Base-by-base conservation (phyloP, 2,888 invertebrate species). In the Catocala nupta region DNA sequence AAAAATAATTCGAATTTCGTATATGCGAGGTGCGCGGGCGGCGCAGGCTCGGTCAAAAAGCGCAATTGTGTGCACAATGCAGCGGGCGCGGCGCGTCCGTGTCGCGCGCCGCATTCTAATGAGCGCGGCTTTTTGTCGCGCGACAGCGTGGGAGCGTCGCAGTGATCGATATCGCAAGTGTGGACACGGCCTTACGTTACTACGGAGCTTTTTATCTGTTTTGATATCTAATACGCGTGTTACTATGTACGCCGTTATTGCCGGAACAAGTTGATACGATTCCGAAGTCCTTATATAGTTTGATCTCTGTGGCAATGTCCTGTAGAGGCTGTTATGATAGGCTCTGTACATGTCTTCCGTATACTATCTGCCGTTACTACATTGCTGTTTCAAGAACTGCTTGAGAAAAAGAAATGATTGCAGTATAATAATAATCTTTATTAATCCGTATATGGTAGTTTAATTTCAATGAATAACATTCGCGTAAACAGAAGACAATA, bases 31-130 rank as follows among this genome's bases (percentile, higher is more conserved):
- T 62, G 55, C 55, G 73, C 73, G 55, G 68, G 77, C 77, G 77
- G 64, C 59, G 64, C 48, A 49, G 59, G 71, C 68, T 71, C 74
- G 82, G 82, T 84, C 82, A 82, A 83, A 84, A 86, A 85, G 80
- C 81, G 81, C 83, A 82, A 81, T 79, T 82, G 82, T 76, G 70
- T 49, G 71, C 56, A 74, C 70, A 74, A 81, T 80, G 80, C 76
- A 51, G 73, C 75, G 80, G 75, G 75, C 81, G 81, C 78, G 75
- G 79, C 78, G 79, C 81, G 81, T 67, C 78, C 72, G 81, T 84
- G 90, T 87, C 89, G 90, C 90, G 87, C 84, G 88, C 80, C 85
- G 92, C 91, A 92, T 92, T 85, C 79, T 88, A 90, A 92, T 90
- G 89, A 90, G 88, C 43, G 76, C 77, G 58, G 74, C 86, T 92